phyloP scores from a whole-genome alignment of 2,888 invertebrate species.

The Eilema sororculum region DNA sequence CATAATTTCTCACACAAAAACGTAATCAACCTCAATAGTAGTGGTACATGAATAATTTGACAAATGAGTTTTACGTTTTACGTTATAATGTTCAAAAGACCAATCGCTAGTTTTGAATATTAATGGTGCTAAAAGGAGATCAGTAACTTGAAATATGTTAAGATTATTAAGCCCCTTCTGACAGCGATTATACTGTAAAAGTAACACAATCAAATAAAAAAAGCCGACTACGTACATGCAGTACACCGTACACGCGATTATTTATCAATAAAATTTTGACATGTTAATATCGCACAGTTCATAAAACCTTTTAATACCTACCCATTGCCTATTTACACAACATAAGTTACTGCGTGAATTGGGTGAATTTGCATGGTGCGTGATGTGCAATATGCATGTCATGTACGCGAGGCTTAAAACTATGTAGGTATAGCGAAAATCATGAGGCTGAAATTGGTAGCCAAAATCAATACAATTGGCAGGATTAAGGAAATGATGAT shows the following conservation, averaged over 20 bases:
- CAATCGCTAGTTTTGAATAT: too few species aligned
- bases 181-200: too few species aligned
- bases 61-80: not conserved
- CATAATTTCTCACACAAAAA: not conserved
- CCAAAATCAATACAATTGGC: too few species aligned
- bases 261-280: slow-evolving; percentile 15
- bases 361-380: too few species aligned
- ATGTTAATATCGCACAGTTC: slow-evolving; percentile 19
- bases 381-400: too few species aligned
- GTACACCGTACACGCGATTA: slow-evolving; percentile 8
- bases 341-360: not conserved
- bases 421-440: too few species aligned
- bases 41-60: not conserved
- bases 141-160: not conserved
- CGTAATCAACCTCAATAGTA: not conserved
- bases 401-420: too few species aligned
- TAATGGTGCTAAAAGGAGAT: not conserved
- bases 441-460: too few species aligned
- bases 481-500: too few species aligned
- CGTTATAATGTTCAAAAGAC: too few species aligned
- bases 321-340: not conserved
- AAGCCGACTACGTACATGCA: slow-evolving; percentile 6
- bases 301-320: not conserved
- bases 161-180: not conserved
- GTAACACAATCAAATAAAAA: not conserved